Evolutionary conservation across 2,797 vertebrate species (phyloP).

Genomic region (Sciaenops ocellatus): DNA sequence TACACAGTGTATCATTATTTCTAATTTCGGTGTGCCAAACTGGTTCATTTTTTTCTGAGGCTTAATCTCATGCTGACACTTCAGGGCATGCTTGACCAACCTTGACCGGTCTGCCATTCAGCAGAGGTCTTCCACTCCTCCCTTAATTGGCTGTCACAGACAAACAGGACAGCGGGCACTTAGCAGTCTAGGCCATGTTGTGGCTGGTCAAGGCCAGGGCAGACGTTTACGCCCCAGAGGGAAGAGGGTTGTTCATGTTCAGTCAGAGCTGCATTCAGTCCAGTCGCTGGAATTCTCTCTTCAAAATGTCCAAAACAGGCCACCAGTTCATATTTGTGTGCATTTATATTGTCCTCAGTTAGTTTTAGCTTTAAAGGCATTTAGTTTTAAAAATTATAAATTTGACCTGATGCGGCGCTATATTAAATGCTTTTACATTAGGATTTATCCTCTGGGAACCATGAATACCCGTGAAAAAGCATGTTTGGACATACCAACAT

Average conservation of each 20-base stretch:
- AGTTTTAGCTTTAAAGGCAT: too few relatives aligned
- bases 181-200: conserved; percentile 40
- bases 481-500: background rate
- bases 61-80: conserved; percentile 44
- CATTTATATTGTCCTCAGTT: too few relatives aligned
- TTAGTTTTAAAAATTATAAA: too few relatives aligned
- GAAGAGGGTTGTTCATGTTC: conserved; percentile 6
- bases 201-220: conserved; percentile 40
- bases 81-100: conserved; percentile 45
- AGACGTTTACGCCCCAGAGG: background rate
- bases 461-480: background rate
- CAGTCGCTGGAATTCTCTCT: background rate
- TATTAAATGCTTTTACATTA: too few relatives aligned
- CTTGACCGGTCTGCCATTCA: conserved; percentile 37
- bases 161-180: conserved; percentile 47
- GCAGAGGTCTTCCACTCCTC: conserved; percentile 5
- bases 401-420: too few relatives aligned
- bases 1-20: background rate
- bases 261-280: background rate
- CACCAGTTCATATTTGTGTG: background rate
- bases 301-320: background rate
- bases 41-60: conserved; percentile 3
- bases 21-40: background rate
- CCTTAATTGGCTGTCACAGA: conserved; percentile 46
- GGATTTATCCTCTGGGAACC: background rate